Evolutionary conservation across 2,113 vertebrate genomes (phyloP).

Genomic region (Copsychus sechellarum): DNA sequence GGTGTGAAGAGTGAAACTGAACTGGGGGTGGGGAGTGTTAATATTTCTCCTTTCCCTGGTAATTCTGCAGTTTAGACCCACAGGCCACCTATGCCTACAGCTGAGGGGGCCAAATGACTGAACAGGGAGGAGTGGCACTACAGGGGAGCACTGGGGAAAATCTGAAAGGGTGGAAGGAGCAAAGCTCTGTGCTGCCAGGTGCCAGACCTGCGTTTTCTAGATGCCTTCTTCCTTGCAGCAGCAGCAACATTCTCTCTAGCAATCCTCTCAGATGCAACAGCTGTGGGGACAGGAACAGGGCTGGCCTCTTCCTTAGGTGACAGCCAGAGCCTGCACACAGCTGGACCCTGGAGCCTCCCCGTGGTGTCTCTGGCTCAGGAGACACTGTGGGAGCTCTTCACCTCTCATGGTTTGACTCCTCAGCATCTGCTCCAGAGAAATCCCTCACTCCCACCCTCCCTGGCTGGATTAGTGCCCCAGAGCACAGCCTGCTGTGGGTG

Average conservation of each 20-base stretch:
- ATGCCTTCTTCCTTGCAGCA: background rate
- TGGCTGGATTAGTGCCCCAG: background rate
- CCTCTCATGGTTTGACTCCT: background rate
- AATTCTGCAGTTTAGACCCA: background rate
- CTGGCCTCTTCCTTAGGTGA: background rate
- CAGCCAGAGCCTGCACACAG: background rate
- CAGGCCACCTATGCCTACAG: background rate
- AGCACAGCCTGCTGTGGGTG: background rate
- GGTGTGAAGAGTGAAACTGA: background rate
- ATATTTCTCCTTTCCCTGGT: background rate
- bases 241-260: background rate
- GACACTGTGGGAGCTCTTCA: background rate
- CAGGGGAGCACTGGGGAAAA: background rate
- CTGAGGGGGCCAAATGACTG: background rate
- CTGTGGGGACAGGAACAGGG: background rate
- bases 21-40: background rate
- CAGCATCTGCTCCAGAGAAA: background rate
- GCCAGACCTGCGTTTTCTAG: constrained; percentile 52
- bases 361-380: background rate
- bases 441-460: background rate
- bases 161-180: background rate
- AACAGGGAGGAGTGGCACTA: background rate
- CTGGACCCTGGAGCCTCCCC: background rate
- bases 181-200: background rate
- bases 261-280: background rate